These are phyloP conservation scores for Oxycera nigricornis DNA, from an alignment of 2,888 invertebrate genomes.

Conservation along the genomic window DNA sequence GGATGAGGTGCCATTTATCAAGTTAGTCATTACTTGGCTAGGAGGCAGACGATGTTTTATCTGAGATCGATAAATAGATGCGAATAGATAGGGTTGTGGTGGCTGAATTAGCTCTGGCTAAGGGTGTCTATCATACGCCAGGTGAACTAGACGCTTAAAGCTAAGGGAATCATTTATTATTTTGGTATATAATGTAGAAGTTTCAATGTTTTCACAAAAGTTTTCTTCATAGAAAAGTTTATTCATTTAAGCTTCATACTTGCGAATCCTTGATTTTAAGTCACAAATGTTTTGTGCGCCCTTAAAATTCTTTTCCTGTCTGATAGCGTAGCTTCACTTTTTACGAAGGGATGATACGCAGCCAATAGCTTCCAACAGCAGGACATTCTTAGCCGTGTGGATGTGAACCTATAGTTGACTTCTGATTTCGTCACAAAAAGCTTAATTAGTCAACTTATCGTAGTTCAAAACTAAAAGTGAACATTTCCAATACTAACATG, in stretches of 20 bases:
- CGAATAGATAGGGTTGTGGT: constrained; percentile 40
- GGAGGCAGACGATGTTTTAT: not conserved
- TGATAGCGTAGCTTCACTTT: not conserved
- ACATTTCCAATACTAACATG: not conserved
- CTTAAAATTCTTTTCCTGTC: too few species aligned
- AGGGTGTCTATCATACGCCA: too few species aligned
- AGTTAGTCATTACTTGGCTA: constrained; percentile 2
- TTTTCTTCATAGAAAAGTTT: too few species aligned
- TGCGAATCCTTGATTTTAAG: too few species aligned
- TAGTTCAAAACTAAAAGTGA: constrained; percentile 11
- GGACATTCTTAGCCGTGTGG: not conserved
- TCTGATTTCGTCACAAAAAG: constrained; percentile 33
- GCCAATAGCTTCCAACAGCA: not conserved
- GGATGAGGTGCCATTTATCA: constrained; percentile 46
- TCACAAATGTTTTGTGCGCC: too few species aligned
- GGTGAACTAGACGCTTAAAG: too few species aligned
- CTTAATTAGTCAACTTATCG: constrained; percentile 44
- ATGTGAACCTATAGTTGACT: constrained; percentile 3
- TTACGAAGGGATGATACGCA: not conserved
- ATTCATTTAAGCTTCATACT: too few species aligned
- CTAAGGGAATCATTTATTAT: not conserved
- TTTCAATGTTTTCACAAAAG: too few species aligned
- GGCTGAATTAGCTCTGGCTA: too few species aligned
- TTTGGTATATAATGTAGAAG: too few species aligned
- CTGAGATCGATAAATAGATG: constrained; percentile 43